phyloP scores from a whole-genome alignment of 2,797 vertebrate genomes.

The Taeniopygia guttata region DNA sequence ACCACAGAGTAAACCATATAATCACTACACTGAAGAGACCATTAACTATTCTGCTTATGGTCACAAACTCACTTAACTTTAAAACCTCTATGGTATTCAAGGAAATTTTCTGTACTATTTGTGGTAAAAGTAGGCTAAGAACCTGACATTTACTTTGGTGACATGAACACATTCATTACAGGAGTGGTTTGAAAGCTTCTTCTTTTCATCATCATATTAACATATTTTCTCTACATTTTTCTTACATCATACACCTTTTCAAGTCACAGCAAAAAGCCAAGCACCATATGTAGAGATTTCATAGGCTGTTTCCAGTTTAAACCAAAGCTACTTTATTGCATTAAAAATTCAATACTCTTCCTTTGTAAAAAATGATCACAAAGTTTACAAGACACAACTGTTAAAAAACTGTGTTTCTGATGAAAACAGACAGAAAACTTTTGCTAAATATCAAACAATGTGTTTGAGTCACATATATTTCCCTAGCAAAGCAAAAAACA shows the following conservation, averaged over 20 bases:
- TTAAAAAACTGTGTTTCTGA: neutral
- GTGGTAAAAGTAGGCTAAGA: neutral
- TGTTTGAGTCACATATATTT: neutral
- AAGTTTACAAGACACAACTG: neutral
- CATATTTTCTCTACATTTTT: neutral
- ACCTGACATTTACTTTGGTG: neutral
- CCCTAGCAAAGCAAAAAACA: neutral
- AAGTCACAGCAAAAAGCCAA: neutral
- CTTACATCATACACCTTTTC: neutral
- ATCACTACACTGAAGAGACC: neutral
- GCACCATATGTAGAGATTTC: neutral
- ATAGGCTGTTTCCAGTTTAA: neutral
- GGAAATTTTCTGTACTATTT: neutral
- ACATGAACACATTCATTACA: neutral
- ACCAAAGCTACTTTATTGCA: neutral
- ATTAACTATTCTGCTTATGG: neutral
- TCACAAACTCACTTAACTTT: neutral
- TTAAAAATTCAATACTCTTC: neutral
- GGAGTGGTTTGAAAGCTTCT: neutral
- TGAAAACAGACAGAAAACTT: neutral
- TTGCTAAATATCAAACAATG: neutral
- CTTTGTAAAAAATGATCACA: neutral
- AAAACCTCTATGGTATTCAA: neutral
- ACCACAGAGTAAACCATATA: slow-evolving; percentile 27
- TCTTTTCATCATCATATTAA: neutral